Evolutionary conservation across 2,888 invertebrate species (phyloP).

Genomic region (Orthonevra nobilis): DNA sequence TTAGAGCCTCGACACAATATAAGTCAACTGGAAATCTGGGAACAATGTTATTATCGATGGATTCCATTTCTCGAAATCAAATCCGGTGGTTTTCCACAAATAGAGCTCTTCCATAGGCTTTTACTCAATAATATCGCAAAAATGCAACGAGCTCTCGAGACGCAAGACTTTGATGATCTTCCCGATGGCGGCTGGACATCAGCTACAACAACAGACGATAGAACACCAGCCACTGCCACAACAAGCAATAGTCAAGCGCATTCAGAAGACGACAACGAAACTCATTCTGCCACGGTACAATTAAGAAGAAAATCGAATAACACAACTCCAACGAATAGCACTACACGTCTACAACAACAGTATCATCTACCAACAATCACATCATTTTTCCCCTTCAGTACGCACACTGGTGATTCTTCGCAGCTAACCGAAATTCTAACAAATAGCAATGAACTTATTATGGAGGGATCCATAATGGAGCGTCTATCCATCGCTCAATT

Average conservation of each 20-base stretch:
- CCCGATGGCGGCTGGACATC: slow-evolving; percentile 72
- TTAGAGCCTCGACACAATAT: slow-evolving; percentile 82
- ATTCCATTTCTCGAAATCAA: slow-evolving; percentile 87
- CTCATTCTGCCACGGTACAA: slow-evolving; percentile 46
- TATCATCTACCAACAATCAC: slow-evolving; percentile 78
- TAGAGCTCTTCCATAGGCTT: slow-evolving; percentile 79
- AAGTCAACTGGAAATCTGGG: slow-evolving; percentile 87
- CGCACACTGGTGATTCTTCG: slow-evolving; percentile 76
- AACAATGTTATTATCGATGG: slow-evolving; percentile 95
- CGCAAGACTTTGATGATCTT: slow-evolving; percentile 78
- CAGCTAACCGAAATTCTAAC: slow-evolving; percentile 79
- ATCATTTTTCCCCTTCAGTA: slow-evolving; percentile 80
- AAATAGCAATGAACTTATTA: slow-evolving; percentile 77
- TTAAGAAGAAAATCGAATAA: slow-evolving; percentile 66
- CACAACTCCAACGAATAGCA: slow-evolving; percentile 73
- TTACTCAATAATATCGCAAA: slow-evolving; percentile 78
- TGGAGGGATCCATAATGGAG: slow-evolving; percentile 79
- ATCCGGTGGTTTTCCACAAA: slow-evolving; percentile 79
- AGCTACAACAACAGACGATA: slow-evolving; percentile 14
- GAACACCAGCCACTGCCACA: slow-evolving; percentile 18
- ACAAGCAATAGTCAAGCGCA: slow-evolving; percentile 33
- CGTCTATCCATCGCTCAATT: slow-evolving; percentile 77
- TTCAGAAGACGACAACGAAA: slow-evolving; percentile 65
- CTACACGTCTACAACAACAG: slow-evolving; percentile 52
- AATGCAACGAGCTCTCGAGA: slow-evolving; percentile 78